Percentiles rank a stretch among this genome's conserved stretches.
Conservation (phyloP, 2,797 vertebrate species). For the Acrossocheilus wenchowensis region DNA sequence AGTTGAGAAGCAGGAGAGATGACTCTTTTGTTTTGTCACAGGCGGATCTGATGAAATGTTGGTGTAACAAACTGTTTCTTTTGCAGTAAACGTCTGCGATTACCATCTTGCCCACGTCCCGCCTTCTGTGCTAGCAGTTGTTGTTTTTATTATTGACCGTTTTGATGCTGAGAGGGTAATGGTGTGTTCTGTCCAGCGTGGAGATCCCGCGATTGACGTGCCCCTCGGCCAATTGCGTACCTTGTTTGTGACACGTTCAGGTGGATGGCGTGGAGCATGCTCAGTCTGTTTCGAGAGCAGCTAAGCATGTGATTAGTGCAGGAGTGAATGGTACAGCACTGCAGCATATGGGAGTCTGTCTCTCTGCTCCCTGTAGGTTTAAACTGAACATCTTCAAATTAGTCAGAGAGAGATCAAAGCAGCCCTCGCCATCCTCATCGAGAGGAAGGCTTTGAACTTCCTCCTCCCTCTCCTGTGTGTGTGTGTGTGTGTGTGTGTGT, state of each 20-base stretch:
- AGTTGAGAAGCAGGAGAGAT: conserved; percentile 63
- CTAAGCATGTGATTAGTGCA: conserved; percentile 68
- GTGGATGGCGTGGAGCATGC: conserved; percentile 43
- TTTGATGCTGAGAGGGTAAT: conserved; percentile 14
- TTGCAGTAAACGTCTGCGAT: conserved; percentile 44
- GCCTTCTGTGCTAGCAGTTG: conserved; percentile 31
- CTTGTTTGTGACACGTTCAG: conserved; percentile 37
- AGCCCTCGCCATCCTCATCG: conserved; percentile 80
- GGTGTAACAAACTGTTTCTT: conserved; percentile 61
- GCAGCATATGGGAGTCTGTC: conserved; percentile 82
- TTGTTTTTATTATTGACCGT: conserved; percentile 25
- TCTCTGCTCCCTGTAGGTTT: conserved; percentile 80
- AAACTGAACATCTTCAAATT: conserved; percentile 87
- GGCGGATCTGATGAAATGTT: conserved; percentile 71
- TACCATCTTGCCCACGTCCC: conserved; percentile 15
- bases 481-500: conserved; percentile 55
- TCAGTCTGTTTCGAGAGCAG: conserved; percentile 50
- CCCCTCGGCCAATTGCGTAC: conserved; percentile 26
- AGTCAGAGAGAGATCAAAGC: conserved; percentile 91
- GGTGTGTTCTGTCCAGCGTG: conserved; percentile 4
- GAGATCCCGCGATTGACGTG: conserved; percentile 9
- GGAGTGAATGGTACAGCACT: conserved; percentile 73
- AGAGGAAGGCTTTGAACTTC: conserved; percentile 86
- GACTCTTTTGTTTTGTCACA: conserved; percentile 61
- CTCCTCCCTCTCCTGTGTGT: conserved; percentile 67